phyloP scores from a whole-genome alignment of 1,140 invertebrate species.

The Tetragonula clypearis region DNA sequence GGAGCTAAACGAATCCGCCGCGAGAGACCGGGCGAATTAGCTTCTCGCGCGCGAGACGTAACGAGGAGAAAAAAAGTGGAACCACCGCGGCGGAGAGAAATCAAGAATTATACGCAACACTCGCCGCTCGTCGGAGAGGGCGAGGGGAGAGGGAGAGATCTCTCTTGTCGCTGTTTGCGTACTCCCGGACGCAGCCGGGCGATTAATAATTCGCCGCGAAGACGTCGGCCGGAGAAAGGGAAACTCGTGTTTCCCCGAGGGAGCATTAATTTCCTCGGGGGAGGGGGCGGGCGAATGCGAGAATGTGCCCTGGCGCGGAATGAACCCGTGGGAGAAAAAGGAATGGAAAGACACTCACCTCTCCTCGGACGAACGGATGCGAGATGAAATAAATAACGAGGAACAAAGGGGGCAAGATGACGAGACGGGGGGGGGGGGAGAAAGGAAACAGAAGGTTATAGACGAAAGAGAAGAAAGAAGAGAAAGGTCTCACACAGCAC shows the following conservation, averaged over 20 bases:
- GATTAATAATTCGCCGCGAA: slow-evolving; percentile 27
- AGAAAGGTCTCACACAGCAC: background rate
- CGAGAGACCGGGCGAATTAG: background rate
- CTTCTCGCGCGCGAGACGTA: background rate
- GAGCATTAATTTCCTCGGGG: slow-evolving; percentile 26
- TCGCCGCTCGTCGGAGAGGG: no score
- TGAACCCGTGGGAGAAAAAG: background rate
- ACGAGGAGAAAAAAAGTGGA: background rate
- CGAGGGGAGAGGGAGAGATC: background rate
- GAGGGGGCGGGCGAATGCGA: background rate
- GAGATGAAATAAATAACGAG: slow-evolving; percentile 36
- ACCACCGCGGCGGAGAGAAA: background rate
- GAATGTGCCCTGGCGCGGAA: slow-evolving; percentile 28
- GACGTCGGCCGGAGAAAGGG: background rate
- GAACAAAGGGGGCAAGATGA: no score
- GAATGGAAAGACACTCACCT: background rate
- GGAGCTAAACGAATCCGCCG: background rate
- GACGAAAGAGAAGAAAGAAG: background rate
- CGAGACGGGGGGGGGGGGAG: background rate
- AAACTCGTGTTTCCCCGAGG: background rate
- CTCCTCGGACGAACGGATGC: background rate
- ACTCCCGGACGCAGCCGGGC: background rate
- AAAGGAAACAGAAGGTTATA: background rate
- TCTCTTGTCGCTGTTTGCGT: background rate
- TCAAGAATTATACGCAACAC: background rate